Evolutionary conservation across 2,888 invertebrate genomes (phyloP).

Genomic region (Brenthis daphne): DNA sequence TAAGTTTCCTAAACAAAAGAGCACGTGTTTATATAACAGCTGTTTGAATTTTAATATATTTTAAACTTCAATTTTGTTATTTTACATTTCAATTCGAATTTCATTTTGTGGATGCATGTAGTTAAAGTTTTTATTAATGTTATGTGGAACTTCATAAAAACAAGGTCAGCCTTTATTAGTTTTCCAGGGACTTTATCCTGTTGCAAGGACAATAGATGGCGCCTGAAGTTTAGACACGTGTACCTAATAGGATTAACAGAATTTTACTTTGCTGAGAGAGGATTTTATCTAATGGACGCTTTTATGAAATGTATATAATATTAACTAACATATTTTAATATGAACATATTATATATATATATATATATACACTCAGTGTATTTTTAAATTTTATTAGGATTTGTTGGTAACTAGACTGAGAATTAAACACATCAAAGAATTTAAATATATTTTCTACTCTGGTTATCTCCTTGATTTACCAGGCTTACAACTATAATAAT

Average conservation of each 20-base stretch:
- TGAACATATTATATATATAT: too few species aligned
- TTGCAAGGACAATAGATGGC: conserved; percentile 25
- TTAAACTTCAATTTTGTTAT: conserved; percentile 5
- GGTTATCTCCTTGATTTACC: too few species aligned
- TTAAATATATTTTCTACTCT: too few species aligned
- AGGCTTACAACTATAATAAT: too few species aligned
- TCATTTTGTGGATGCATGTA: neutral
- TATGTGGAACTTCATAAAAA: conserved; percentile 29
- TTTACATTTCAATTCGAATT: conserved; percentile 18
- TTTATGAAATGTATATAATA: too few species aligned
- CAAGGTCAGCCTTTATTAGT: conserved; percentile 33
- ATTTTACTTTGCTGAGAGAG: neutral
- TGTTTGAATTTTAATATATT: conserved; percentile 13
- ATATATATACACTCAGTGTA: too few species aligned
- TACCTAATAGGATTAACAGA: conserved; percentile 11
- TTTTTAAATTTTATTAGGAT: too few species aligned
- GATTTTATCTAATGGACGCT: too few species aligned
- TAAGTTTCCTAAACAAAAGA: neutral
- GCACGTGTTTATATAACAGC: neutral
- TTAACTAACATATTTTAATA: too few species aligned
- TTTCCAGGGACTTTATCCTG: conserved; percentile 24
- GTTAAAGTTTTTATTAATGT: conserved; percentile 20
- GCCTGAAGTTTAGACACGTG: conserved; percentile 14
- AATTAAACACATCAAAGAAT: neutral
- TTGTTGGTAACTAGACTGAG: neutral